These are phyloP conservation scores for Zaprionus gabonicus DNA, from an alignment of 1,140 invertebrate genomes.

Conservation along the genomic window DNA sequence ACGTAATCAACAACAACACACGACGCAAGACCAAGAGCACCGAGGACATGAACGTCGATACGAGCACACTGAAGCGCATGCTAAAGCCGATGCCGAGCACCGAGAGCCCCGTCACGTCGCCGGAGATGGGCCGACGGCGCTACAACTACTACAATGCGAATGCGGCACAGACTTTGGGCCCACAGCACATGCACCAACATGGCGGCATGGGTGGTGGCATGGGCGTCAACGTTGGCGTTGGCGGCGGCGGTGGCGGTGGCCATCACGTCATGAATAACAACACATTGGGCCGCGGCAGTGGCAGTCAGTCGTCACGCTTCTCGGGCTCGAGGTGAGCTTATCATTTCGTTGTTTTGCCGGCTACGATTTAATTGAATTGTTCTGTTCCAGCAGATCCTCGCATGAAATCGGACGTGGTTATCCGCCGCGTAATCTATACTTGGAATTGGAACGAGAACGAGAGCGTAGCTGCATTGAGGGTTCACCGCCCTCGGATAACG, in stretches of 20 bases:
- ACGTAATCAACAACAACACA: constrained; percentile 90
- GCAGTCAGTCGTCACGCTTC: constrained; percentile 85
- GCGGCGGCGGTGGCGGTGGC: constrained; percentile 65
- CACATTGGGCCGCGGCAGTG: constrained; percentile 73
- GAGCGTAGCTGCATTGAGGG: constrained; percentile 88
- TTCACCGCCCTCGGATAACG: constrained; percentile 95
- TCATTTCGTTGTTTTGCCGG: neutral
- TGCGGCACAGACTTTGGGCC: constrained; percentile 83
- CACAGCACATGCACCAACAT: constrained; percentile 85
- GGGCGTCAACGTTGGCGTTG: constrained; percentile 30
- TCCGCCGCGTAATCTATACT: constrained; percentile 88
- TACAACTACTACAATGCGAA: constrained; percentile 87
- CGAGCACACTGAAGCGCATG: constrained; percentile 96
- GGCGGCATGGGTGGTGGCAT: constrained; percentile 54
- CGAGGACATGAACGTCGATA: constrained; percentile 94
- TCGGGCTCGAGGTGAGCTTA: constrained; percentile 84
- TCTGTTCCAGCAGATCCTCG: constrained; percentile 85
- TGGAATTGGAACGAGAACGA: constrained; percentile 91
- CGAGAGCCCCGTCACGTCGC: constrained; percentile 94
- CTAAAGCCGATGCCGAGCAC: constrained; percentile 95
- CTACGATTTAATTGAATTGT: neutral
- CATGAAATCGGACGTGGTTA: constrained; percentile 87
- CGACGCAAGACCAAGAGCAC: constrained; percentile 94
- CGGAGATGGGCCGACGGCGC: constrained; percentile 92
- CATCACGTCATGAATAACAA: constrained; percentile 85